A percentile compares a stretch with the other conserved stretches of the same genome.
Evolutionary conservation across 2,113 vertebrate genomes (phyloP).

Genomic region (Pluvianellus socialis): DNA sequence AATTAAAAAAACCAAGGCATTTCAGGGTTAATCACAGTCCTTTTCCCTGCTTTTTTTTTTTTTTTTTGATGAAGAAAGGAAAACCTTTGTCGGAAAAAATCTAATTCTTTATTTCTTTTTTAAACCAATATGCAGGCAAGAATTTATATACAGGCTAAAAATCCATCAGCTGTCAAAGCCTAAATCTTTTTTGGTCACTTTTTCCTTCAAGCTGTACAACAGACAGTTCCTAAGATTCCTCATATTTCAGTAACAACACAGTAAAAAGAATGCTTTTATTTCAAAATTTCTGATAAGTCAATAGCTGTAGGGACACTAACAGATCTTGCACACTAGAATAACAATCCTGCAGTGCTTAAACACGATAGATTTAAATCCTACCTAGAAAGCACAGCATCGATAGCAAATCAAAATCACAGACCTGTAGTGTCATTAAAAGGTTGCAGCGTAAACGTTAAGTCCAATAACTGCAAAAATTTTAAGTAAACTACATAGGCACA

Average conservation of each 20-base stretch:
- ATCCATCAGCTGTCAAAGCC: background rate
- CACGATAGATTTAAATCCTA: background rate
- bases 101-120: background rate
- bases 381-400: background rate
- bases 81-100: background rate
- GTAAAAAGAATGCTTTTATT: background rate
- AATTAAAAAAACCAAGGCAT: background rate
- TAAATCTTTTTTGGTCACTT: background rate
- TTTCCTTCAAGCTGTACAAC: background rate
- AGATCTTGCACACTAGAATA: background rate
- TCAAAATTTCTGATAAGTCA: background rate
- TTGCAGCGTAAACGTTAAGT: background rate
- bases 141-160: background rate
- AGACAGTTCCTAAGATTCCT: background rate
- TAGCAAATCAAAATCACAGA: background rate
- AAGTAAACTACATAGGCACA: background rate
- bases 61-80: background rate
- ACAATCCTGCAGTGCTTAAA: background rate
- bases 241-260: background rate
- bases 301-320: background rate
- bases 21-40: background rate
- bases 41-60: background rate
- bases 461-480: background rate
- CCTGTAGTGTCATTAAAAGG: background rate
- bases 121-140: background rate